Evolutionary conservation across 1,140 invertebrate species (phyloP), one percentile per base, ranked within the genome.

Genomic region (Drosophila pectinifera): DNA sequence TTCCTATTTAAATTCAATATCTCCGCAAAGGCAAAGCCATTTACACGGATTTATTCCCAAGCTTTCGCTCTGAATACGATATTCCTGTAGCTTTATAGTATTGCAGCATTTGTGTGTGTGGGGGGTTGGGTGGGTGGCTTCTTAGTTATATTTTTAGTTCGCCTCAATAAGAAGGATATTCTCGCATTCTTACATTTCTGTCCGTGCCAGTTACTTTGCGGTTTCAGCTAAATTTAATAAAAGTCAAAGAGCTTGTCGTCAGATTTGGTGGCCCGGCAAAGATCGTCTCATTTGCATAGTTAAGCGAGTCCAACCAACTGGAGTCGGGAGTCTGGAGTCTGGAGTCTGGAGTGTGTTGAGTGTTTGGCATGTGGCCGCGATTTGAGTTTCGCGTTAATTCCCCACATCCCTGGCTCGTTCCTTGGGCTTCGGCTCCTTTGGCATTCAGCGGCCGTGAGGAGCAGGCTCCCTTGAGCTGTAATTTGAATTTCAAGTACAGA

Each of bases 401-500:
- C 41, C 64, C 59, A 65, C 64, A 51, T 51, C 64, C 45, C 34
- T 39, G 16, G 58, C 45, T 48, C 16, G 26, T 28, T 28, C 11
- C 36, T 16, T 24, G 31, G n/a, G 16, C 36, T 18, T 45, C 56
- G 10, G 46, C 16, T 65, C 45, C 34, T 5, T 24, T 24, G n/a
- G 6, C n/a, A 38, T 10, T 13, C 28, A 18, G 24, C 13, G 24
- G 18, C 55, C 16, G 28, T 55, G 43, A 8, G 31, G 20, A n/a
- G n/a, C n/a, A n/a, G 20, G 28, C 57, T 80, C 79, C 79, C 79
- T 82, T 82, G 79, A 63, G 70, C 57, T 70, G 65, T 80, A 84
- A 84, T 84, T 84, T 85, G 81, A 85, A 84, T 84, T 85, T 80
- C 81, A 84, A 85, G 80, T 73, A 76, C 75, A 64, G 53, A 53